A percentile compares a stretch with the other conserved stretches of the same genome.
Conservation (phyloP, 2,113 vertebrate species). For the Corapipo altera region DNA sequence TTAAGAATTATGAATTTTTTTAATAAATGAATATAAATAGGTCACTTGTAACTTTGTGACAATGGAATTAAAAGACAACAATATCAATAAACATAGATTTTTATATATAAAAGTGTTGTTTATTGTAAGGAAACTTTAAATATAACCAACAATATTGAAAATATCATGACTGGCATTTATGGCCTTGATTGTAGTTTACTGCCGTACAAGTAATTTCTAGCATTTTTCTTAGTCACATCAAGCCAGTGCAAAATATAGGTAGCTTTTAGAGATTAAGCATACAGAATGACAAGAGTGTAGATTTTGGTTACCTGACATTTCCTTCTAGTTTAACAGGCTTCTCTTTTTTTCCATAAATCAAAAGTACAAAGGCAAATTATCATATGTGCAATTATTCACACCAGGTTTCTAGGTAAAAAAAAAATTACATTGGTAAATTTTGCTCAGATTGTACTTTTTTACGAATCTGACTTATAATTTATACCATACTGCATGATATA, state of each 20-base stretch:
- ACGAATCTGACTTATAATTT: slow-evolving; percentile 41
- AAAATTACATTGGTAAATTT: slow-evolving; percentile 51
- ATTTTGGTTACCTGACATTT: slow-evolving; percentile 37
- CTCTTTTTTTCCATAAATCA: slow-evolving; percentile 62
- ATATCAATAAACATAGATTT: background rate
- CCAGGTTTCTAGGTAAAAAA: slow-evolving; percentile 44
- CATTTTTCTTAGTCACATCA: slow-evolving; percentile 73
- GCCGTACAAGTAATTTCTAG: slow-evolving; percentile 74
- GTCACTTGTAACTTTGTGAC: background rate
- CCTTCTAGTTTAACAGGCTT: slow-evolving; percentile 57
- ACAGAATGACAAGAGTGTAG: slow-evolving; percentile 57
- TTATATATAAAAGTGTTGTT: slow-evolving; percentile 87
- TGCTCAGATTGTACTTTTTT: slow-evolving; percentile 31
- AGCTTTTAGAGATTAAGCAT: slow-evolving; percentile 66
- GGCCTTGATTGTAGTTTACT: slow-evolving; percentile 75
- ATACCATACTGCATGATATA: slow-evolving; percentile 62
- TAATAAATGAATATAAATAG: slow-evolving; percentile 3
- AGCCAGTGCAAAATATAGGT: slow-evolving; percentile 75
- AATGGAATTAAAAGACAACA: slow-evolving; percentile 11
- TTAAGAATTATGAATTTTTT: background rate
- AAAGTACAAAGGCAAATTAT: slow-evolving; percentile 64
- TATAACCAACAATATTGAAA: slow-evolving; percentile 84
- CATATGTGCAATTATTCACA: slow-evolving; percentile 44
- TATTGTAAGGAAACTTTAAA: slow-evolving; percentile 95
- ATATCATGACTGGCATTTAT: slow-evolving; percentile 77